A percentile compares a stretch with the other conserved stretches of the same genome.
These are phyloP conservation scores for Pogonomyrmex barbatus DNA, from an alignment of 1,140 invertebrate species.

Conservation along the genomic window DNA sequence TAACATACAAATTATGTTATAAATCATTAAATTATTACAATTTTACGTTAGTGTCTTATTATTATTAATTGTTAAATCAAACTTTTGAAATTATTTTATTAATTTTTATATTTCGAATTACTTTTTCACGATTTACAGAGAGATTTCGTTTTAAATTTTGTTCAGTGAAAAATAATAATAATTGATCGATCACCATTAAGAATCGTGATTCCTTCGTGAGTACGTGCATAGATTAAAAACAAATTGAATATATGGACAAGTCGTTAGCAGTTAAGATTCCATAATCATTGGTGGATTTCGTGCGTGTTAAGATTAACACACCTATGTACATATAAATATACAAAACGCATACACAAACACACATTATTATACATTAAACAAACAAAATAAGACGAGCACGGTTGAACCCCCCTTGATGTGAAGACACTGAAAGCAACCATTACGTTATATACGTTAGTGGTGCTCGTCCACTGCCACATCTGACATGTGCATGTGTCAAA, in stretches of 20 bases:
- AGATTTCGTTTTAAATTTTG: background rate
- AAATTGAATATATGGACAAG: slow-evolving; percentile 8
- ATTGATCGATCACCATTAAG: background rate
- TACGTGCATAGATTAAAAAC: slow-evolving; percentile 29
- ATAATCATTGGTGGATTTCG: slow-evolving; percentile 22
- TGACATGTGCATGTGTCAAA: slow-evolving; percentile 66
- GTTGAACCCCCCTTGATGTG: background rate
- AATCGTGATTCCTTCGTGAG: background rate
- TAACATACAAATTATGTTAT: background rate
- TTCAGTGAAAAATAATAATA: background rate
- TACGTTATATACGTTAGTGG: slow-evolving; percentile 69
- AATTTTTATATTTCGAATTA: background rate
- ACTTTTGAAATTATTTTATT: too few species aligned
- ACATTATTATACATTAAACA: slow-evolving; percentile 5
- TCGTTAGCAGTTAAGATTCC: slow-evolving; percentile 44
- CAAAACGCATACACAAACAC: slow-evolving; percentile 31
- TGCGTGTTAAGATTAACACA: slow-evolving; percentile 57
- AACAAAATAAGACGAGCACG: background rate
- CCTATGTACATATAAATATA: background rate
- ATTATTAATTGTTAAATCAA: background rate
- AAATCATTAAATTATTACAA: background rate
- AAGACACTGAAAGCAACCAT: slow-evolving; percentile 57
- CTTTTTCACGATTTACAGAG: background rate
- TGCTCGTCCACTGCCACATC: slow-evolving; percentile 66
- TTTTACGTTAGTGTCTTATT: background rate